Percentiles rank a stretch among this genome's conserved stretches.
These are phyloP conservation scores for Leptopterna dolabrata DNA, from an alignment of 2,888 invertebrate species.

Conservation along the genomic window DNA sequence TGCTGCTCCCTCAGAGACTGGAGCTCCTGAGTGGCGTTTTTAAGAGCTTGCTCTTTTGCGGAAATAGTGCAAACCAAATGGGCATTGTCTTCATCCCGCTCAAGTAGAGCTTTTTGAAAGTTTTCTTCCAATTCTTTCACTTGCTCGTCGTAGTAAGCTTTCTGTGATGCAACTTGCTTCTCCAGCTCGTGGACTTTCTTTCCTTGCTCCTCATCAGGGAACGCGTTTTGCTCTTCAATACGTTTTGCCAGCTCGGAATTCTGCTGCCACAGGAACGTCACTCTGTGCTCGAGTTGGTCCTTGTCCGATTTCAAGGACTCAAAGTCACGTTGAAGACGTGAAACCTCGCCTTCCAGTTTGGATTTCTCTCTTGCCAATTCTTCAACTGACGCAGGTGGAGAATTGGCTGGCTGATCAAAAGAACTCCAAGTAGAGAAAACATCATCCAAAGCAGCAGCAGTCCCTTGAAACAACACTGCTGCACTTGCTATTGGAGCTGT, in stretches of 20 bases:
- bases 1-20: not conserved
- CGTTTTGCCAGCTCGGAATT: conserved; percentile 8
- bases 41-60: conserved; percentile 66
- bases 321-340: not conserved
- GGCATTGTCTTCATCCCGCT: conserved; percentile 56
- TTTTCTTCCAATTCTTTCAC: conserved; percentile 54
- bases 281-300: not conserved
- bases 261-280: not conserved
- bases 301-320: not conserved
- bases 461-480: conserved; percentile 15
- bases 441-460: conserved; percentile 10
- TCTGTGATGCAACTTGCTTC: conserved; percentile 10
- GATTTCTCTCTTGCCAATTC: not conserved
- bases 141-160: conserved; percentile 44
- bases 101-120: conserved; percentile 56
- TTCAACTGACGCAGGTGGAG: not conserved
- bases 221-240: conserved; percentile 33
- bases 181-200: not conserved
- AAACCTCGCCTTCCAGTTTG: not conserved
- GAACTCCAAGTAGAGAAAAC: not conserved
- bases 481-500: not conserved
- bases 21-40: conserved; percentile 69
- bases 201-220: not conserved
- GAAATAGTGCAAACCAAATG: conserved; percentile 55
- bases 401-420: not conserved